phyloP scores from a whole-genome alignment of 2,797 vertebrate genomes.

The Cyprinella venusta region DNA sequence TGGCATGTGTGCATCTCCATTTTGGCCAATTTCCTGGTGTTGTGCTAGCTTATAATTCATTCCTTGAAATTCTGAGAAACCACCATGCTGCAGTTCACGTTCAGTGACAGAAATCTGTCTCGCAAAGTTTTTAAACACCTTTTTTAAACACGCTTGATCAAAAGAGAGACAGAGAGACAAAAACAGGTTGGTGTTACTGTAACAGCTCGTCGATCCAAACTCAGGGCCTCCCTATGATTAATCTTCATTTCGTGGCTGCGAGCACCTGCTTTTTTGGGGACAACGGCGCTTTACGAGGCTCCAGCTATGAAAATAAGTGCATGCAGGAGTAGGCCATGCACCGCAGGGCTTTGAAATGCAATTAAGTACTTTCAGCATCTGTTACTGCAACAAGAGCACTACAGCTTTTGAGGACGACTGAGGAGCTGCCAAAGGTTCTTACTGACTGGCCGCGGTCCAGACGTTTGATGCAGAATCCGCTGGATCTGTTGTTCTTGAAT shows the following conservation, averaged over 20 bases:
- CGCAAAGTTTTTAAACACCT: not conserved
- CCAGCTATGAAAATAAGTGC: constrained; percentile 35
- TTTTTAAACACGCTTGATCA: constrained; percentile 53
- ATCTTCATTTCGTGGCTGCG: constrained; percentile 57
- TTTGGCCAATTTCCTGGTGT: constrained; percentile 69
- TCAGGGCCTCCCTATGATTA: constrained; percentile 54
- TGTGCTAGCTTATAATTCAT: constrained; percentile 70
- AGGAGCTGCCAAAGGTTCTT: constrained; percentile 67
- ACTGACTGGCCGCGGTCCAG: constrained; percentile 34
- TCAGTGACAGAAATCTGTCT: constrained; percentile 61
- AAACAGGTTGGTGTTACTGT: constrained; percentile 14
- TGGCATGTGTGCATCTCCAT: constrained; percentile 62
- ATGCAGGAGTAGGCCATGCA: constrained; percentile 57
- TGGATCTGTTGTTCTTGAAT: constrained; percentile 44
- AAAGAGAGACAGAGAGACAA: constrained; percentile 4
- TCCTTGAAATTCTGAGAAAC: constrained; percentile 63
- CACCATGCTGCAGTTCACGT: constrained; percentile 63
- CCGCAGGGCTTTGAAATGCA: constrained; percentile 65
- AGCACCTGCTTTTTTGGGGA: constrained; percentile 58
- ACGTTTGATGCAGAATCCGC: constrained; percentile 44
- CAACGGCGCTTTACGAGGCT: constrained; percentile 58
- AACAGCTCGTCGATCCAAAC: constrained; percentile 18
- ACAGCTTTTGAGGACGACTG: constrained; percentile 63
- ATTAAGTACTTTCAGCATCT: constrained; percentile 63
- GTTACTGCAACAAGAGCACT: constrained; percentile 63